Evolutionary conservation across 2,113 vertebrate species (phyloP), one percentile per base, ranked within the genome.

Genomic region (Sapajus apella): DNA sequence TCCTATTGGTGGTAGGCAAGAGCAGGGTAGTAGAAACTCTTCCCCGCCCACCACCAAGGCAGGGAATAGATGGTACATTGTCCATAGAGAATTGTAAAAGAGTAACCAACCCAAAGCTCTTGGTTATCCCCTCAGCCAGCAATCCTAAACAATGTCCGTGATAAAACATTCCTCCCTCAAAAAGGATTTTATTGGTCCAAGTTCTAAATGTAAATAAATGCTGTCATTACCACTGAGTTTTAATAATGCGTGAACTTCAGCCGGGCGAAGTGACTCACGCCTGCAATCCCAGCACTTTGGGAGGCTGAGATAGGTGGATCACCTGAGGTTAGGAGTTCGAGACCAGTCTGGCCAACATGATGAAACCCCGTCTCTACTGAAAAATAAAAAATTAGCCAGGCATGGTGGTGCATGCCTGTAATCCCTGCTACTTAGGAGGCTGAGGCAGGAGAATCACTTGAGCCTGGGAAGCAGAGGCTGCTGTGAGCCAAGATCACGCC

Each of bases 171-270:
- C 35, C 68, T 43, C 45, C 68, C 52, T 18, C 68, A 52, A 72
- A 70, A 95, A 61, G 40, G 18, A 58, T 9, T n/a, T 75, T 79
- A 18, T 80, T 52, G 30, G 85, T 68, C 56, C 91, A 91, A 64
- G 50, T 50, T 76, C 55, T 81, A 84, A 93, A 80, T 64, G 21
- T 43, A 91, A 84, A 76, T 18, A 68, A 91, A 47, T 43, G 37
- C 3, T 25, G 4, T 40, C 27, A 52, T 56, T 87, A 43, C 40
- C 35, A 21, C 0, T 87, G 52, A 45, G 10, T 94, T 90, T 90
- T 11, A 16, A 47, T 17, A 23, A 40, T 6, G 52, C 9, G 12
- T 40, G 81, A 93, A 72, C 52, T 87, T 94, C 50, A 0, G 61
- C 61, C 27, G 0, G 25, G 58, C 0, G 0, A 27, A 30, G 11